Base-by-base conservation (phyloP, 2,888 invertebrate species). In the Nymphalis urticae region DNA sequence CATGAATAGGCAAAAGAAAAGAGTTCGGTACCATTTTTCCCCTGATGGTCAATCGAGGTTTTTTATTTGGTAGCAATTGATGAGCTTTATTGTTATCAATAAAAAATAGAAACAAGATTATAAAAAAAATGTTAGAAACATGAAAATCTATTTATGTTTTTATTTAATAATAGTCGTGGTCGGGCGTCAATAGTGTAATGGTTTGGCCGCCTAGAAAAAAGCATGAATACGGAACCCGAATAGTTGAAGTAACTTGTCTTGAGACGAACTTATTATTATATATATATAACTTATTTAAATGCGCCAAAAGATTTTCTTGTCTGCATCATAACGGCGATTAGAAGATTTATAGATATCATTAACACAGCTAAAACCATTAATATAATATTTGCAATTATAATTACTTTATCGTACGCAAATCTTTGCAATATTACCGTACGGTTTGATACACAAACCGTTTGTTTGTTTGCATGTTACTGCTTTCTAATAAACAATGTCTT, bases 381-480 rank as follows among this genome's bases (percentile, higher is more conserved):
- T 62, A 56, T 19, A 32, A 54, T 32, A 48, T 48, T 36, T 48
- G 24, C 36, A 62, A 62, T 58, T 50, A 56, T 56, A 19, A 62
- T 42, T 32, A 66, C 53, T 48, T 60, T 48, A 62, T 62, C 36
- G 24, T 42, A 58, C 19, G 56, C 36, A 62, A 67, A 67, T 56
- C 48, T 1, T 48, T 32, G 50, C 32, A 19, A 62, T 9, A 42
- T 16, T 24, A 42, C 48, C 36, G 21, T 62, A 53, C 48, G 54
- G 21, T 19, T 17, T 36, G 19, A 19, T 13, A 17, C 24, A 24
- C 5, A 24, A 21, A 6, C 16, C 1, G 8, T 27, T 27, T 27
- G 21, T 21, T 51, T 51, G 9, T 51, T 42, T 42, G 13, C 42
- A 42, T 51, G n/a, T n/a, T 19, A 51, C 3, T 10, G 6, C n/a